Conservation (phyloP, 1,140 invertebrate genomes). For the Plodia interpunctella region DNA sequence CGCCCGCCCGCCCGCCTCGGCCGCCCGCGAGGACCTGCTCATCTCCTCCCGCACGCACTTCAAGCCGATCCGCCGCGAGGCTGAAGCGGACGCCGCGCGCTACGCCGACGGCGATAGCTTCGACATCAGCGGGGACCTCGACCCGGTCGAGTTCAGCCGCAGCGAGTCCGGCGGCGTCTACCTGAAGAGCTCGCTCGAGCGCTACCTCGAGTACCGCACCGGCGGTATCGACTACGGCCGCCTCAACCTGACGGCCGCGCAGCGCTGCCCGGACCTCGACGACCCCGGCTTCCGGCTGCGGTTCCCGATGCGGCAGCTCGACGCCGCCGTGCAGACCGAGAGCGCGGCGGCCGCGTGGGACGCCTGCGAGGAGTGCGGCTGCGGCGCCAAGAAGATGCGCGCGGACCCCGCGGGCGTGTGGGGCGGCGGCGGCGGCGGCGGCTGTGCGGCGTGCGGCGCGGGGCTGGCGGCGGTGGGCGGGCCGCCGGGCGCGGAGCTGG, state of each 20-base stretch:
- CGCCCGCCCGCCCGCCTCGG: constrained; percentile 21
- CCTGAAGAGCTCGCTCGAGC: constrained; percentile 57
- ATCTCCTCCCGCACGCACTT: constrained; percentile 86
- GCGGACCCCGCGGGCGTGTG: constrained; percentile 32
- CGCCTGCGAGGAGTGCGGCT: constrained; percentile 51
- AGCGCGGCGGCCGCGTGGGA: constrained; percentile 30
- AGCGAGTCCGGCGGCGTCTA: constrained; percentile 72
- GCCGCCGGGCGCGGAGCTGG: constrained; percentile 18
- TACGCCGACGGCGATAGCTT: constrained; percentile 84
- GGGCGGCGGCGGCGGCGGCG: constrained; percentile 27
- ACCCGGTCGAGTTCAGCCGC: constrained; percentile 76
- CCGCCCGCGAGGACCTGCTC: constrained; percentile 82
- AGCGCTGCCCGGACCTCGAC: constrained; percentile 62
- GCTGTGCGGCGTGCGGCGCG: constrained; percentile 29
- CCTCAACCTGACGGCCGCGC: constrained; percentile 56
- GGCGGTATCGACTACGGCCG: constrained; percentile 61
- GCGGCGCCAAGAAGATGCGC: constrained; percentile 55
- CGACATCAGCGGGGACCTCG: constrained; percentile 80
- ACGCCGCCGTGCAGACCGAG: constrained; percentile 77
- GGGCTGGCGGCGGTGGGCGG: constrained; percentile 24
- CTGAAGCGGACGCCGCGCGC: constrained; percentile 57
- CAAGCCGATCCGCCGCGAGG: constrained; percentile 82
- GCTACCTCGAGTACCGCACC: constrained; percentile 76
- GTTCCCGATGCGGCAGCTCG: constrained; percentile 71
- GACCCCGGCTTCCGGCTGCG: constrained; percentile 69